phyloP scores from a whole-genome alignment of 2,797 vertebrate species.

The Sitta carolinensis region DNA sequence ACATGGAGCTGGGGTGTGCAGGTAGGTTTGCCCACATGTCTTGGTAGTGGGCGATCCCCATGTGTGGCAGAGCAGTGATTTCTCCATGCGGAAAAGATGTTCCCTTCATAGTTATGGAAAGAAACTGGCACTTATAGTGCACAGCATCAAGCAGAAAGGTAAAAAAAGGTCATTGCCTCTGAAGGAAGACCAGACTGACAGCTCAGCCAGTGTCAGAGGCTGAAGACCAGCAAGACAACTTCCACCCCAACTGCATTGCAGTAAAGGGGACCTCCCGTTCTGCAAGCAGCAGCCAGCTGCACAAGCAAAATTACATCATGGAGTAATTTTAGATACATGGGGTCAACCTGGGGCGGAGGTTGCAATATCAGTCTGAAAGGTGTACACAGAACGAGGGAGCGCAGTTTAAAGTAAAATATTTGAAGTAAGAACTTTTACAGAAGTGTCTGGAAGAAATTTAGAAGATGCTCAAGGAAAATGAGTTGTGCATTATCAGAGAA shows the following conservation, averaged over 20 bases:
- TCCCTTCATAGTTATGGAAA: neutral
- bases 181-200: neutral
- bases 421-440: neutral
- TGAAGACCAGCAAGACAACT: neutral
- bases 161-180: neutral
- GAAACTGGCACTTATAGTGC: neutral
- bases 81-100: neutral
- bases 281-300: neutral
- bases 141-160: neutral
- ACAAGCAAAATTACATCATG: neutral
- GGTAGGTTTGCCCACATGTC: neutral
- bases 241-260: fast-evolving
- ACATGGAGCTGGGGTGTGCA: fast-evolving
- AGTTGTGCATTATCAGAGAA: neutral
- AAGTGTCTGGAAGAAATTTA: fast-evolving
- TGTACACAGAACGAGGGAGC: neutral
- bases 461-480: neutral
- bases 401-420: neutral
- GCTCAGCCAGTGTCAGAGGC: neutral
- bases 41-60: neutral
- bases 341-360: neutral
- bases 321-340: neutral
- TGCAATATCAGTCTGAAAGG: neutral
- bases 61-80: neutral
- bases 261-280: neutral